Evolutionary conservation across 2,888 invertebrate species (phyloP).

Genomic region (Hemithea aestivaria): DNA sequence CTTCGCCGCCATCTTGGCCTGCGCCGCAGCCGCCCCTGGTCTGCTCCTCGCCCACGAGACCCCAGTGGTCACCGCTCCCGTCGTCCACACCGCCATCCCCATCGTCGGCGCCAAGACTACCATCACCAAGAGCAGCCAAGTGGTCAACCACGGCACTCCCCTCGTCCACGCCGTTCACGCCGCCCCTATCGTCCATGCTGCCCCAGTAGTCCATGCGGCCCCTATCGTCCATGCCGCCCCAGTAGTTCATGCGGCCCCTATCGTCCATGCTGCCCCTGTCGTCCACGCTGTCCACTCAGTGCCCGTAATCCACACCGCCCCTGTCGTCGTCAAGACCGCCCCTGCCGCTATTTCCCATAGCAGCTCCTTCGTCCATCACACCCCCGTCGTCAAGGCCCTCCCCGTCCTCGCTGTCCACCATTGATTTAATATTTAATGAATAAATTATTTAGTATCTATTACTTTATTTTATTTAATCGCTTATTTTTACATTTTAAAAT

Average conservation of each 20-base stretch:
- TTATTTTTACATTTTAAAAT: too few species aligned
- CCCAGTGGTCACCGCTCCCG: constrained; percentile 51
- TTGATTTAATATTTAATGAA: constrained; percentile 36
- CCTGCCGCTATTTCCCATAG: too few species aligned
- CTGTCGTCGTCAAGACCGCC: constrained; percentile 33
- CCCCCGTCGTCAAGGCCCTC: constrained; percentile 51
- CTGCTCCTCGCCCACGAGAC: constrained; percentile 54
- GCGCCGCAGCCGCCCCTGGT: constrained; percentile 69
- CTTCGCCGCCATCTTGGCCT: constrained; percentile 71
- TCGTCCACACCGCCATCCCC: constrained; percentile 52
- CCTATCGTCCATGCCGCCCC: constrained; percentile 45
- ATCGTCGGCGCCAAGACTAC: constrained; percentile 62
- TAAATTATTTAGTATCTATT: constrained; percentile 26
- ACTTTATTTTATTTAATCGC: constrained; percentile 1
- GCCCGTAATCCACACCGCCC: constrained; percentile 45
- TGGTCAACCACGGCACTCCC: constrained; percentile 65
- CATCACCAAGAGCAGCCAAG: constrained; percentile 69
- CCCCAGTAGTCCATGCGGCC: constrained; percentile 43
- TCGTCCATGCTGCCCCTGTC: constrained; percentile 42
- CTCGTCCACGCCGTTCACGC: constrained; percentile 47
- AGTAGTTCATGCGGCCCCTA: constrained; percentile 46
- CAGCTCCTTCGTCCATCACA: too few species aligned
- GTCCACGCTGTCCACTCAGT: constrained; percentile 38
- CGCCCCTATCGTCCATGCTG: constrained; percentile 46
- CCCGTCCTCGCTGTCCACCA: constrained; percentile 54